Base-by-base conservation (phyloP, 2,888 invertebrate species). In the Eurois occulta region DNA sequence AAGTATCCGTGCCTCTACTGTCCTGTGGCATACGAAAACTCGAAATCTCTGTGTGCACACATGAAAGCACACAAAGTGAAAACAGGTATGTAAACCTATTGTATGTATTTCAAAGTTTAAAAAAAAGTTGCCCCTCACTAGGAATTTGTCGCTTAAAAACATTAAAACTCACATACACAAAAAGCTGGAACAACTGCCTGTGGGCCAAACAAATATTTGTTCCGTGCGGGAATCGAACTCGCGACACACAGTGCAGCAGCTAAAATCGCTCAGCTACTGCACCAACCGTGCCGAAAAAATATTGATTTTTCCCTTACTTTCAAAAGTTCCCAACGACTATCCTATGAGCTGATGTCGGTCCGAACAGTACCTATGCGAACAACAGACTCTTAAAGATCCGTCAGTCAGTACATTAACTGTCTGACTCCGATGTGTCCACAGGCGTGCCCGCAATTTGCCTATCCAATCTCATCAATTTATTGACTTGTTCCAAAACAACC, bases 11-110 rank as follows among this genome's bases (percentile, higher is more conserved):
- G 97, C 84, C 91, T 94, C 0, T 94, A 96, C 24, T 97, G 97
- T 89, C 93, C 95, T 24, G 95, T 95, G 35, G 91, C 93, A 3
- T 97, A 97, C 88, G 96, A 95, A 70, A 97, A 95, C 78, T 92
- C 97, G 0, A 97, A 97, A 87, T 97, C 97, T 0, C 91, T 98
- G 65, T 97, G 97, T 80, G 95, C 97, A 1, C 98, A 98, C 87
- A 97, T 97, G 96, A 97, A 97, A 89, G 94, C 96, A 1, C 97
- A 97, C 90, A 97, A 97, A 89, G 81, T 80, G 16, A 93, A 90
- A 88, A 35, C 88, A 88, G 93, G 94, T 94, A 90, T 65, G 75
- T 80, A 35, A 13, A 43, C n/a, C 8, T 18, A 28, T 52, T 28
- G 0, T 32, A 48, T 28, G 10, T 38, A 13, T 52, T 55, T 55